Evolutionary conservation across 2,797 vertebrate species (phyloP).

Genomic region (Sebastes aleutianus): DNA sequence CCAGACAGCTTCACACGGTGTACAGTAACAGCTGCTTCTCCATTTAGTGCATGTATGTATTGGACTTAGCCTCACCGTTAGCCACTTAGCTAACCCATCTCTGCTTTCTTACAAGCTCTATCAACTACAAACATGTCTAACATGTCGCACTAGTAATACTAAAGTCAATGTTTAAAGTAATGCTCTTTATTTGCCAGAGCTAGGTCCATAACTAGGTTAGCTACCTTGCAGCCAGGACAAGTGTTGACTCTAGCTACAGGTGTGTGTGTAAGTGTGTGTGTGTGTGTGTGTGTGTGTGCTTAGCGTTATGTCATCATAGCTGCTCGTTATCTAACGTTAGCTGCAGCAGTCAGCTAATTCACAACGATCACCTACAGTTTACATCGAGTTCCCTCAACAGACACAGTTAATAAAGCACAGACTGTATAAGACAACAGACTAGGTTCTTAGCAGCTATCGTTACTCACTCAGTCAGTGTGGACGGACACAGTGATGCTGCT

Average conservation of each 20-base stretch:
- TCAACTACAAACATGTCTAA: not conserved
- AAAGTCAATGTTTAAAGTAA: not conserved
- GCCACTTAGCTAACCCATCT: not conserved
- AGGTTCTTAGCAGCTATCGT: constrained; percentile 27
- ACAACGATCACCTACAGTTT: not conserved
- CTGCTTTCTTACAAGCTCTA: not conserved
- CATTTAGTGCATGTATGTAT: not conserved
- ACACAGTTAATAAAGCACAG: not conserved
- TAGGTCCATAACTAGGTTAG: not conserved
- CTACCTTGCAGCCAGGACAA: constrained; percentile 1
- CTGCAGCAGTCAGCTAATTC: not conserved
- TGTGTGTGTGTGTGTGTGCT: constrained; percentile 60
- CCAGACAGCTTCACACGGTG: not conserved
- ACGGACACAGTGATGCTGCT: constrained; percentile 39
- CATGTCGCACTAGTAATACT: not conserved
- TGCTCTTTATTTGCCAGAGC: not conserved
- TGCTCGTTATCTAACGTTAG: constrained; percentile 12
- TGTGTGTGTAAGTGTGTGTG: constrained; percentile 60
- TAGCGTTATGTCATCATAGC: constrained; percentile 26
- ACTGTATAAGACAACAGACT: constrained; percentile 1
- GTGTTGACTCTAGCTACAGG: constrained; percentile 66
- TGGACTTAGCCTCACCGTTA: not conserved
- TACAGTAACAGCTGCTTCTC: constrained; percentile 33
- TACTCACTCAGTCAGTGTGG: constrained; percentile 64
- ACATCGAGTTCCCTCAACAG: not conserved